Conservation (phyloP, 2,113 vertebrate genomes). For the Toxotes jaculatrix region DNA sequence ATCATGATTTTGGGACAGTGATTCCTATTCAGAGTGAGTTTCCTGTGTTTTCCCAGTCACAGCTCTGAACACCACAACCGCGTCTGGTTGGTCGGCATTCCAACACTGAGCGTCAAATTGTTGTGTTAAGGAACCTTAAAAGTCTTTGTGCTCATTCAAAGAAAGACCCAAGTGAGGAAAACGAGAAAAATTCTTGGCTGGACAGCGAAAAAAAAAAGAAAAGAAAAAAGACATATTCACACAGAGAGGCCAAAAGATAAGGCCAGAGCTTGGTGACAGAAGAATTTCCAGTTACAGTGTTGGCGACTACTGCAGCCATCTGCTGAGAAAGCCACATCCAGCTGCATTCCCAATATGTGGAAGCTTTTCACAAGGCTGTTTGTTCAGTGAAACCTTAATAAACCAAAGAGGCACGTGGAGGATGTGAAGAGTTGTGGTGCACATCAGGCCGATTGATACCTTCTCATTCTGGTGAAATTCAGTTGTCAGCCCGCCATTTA, state of each 20-base stretch:
- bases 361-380: conserved; percentile 26
- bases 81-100: conserved; percentile 46
- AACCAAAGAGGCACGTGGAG: conserved; percentile 20
- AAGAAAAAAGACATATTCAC: neutral
- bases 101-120: conserved; percentile 30
- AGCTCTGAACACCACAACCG: neutral
- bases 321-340: conserved; percentile 31
- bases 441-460: conserved; percentile 38
- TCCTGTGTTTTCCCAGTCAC: neutral
- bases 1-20: neutral
- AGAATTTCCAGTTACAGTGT: neutral
- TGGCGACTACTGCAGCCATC: conserved; percentile 11
- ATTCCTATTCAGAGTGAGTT: neutral
- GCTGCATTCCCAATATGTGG: conserved; percentile 37
- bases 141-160: conserved; percentile 13
- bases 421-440: neutral
- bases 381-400: conserved; percentile 29
- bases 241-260: neutral
- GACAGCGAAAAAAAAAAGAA: neutral
- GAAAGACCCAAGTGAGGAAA: conserved; percentile 17
- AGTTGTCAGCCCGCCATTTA: conserved; percentile 17
- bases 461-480: conserved; percentile 19
- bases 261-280: neutral
- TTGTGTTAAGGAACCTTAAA: conserved; percentile 8
- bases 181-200: conserved; percentile 17